Base-by-base conservation (phyloP, 2,113 vertebrate species). In the Corvus hawaiiensis region DNA sequence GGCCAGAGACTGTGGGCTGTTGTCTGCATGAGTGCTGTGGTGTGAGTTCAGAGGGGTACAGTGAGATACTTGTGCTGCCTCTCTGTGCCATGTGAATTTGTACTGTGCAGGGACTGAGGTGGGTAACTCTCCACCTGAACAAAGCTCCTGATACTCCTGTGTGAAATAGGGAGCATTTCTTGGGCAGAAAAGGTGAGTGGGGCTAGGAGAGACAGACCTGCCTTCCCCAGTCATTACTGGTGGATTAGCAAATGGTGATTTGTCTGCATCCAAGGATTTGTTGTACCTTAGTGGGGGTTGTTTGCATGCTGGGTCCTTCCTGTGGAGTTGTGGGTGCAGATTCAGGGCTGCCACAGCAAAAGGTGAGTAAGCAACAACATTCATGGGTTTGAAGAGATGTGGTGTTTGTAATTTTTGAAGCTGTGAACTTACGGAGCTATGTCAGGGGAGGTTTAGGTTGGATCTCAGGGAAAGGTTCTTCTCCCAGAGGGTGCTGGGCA, bases 331-430 rank as follows among this genome's bases (percentile, higher is more conserved):
- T 63, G 62, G 56, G 17, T 58, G 14, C 16, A 13, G 55, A 19
- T 63, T 71, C 39, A 32, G 66, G 20, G 78, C 82, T 69, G 71
- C 58, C 2, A 4, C 84, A 79, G 89, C 69, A 28, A 37, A 58
- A 64, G 55, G 28, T 28, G 44, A 41, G 46, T 11, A 28, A 79
- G 35, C 24, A n/a, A 27, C 35, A 56, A 0, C 16, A 5, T 11
- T 37, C 6, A 5, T 1, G 13, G 30, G 3, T 20, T 33, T n/a
- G 55, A 13, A 58, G 55, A n/a, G 55, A 9, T n/a, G 3, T 1
- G 9, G 26, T 13, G 44, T 49, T 51, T 87, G 41, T 48, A 11
- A 44, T 68, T 78, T 66, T 30, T 72, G 44, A 17, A 19, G 59
- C 79, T 69, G 58, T 33, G 63, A 52, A 33, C 10, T 69, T 23